A percentile compares a stretch with the other conserved stretches of the same genome.
phyloP scores from a whole-genome alignment of 2,888 invertebrate genomes.

The Gastrophysa polygoni region DNA sequence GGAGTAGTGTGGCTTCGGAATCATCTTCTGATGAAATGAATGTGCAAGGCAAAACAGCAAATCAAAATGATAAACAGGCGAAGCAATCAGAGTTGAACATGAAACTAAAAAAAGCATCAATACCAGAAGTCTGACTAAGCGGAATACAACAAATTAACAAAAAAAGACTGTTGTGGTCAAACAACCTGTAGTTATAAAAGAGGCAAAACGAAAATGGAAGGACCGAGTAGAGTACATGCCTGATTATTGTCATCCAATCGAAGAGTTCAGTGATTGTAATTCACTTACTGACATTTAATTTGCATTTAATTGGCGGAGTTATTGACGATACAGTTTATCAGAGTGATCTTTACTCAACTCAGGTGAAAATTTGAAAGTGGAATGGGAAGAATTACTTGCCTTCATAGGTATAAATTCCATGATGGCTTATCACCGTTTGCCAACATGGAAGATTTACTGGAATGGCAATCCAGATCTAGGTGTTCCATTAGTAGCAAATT shows the following conservation, averaged over 20 bases:
- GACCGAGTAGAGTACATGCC: not conserved
- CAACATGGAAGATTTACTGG: slow-evolving; percentile 1
- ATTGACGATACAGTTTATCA: not conserved
- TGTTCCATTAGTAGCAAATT: slow-evolving; percentile 4
- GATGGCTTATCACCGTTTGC: slow-evolving; percentile 9
- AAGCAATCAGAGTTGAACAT: too few species aligned
- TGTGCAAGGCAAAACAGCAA: too few species aligned
- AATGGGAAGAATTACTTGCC: slow-evolving; percentile 6
- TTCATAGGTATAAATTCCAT: slow-evolving; percentile 6
- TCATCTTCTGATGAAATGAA: too few species aligned
- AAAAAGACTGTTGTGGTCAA: too few species aligned
- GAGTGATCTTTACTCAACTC: not conserved
- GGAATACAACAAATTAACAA: too few species aligned
- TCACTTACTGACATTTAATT: slow-evolving; percentile 6
- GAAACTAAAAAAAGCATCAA: too few species aligned
- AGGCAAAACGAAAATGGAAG: too few species aligned
- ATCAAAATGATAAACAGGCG: too few species aligned
- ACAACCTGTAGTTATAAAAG: too few species aligned
- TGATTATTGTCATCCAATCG: slow-evolving; percentile 5
- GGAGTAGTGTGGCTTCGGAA: too few species aligned
- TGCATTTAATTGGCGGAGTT: not conserved
- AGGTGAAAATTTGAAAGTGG: not conserved
- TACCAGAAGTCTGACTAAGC: too few species aligned
- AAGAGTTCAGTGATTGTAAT: slow-evolving; percentile 3
- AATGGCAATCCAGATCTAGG: not conserved